Evolutionary conservation across 2,888 invertebrate genomes (phyloP), one percentile per base, ranked within the genome.

Genomic region (Phyto melanocephala): DNA sequence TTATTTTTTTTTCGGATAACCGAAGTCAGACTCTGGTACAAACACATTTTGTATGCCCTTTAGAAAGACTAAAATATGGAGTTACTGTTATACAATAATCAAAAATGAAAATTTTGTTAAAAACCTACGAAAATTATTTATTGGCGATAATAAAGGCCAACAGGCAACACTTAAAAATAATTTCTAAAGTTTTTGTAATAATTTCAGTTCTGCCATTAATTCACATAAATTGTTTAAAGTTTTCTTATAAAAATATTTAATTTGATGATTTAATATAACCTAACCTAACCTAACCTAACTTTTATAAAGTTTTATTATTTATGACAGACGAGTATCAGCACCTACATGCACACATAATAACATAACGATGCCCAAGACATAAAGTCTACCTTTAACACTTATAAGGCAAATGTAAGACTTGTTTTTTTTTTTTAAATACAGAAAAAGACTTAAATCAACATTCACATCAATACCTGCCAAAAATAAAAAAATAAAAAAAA

Each of bases 391-490:
- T 58, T 67, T 0, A 13, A 20, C 10, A 58, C 33, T 17, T 45
- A 56, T 58, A 47, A 28, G 28, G 28, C n/a, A n/a, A n/a, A n/a
- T 37, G 10, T 1, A n/a, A 56, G 28, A 20, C 24, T 47, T 47
- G 17, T 42, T 56, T 60, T 63, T 47, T 47, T n/a, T 42, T 56
- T 60, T 63, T 52, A 17, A n/a, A 24, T 28, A 28, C 3, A 20
- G 10, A 17, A 17, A 70, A 68, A 35, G 37, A 37, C 60, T 56
- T 68, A 68, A 74, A 75, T 74, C 52, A 74, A 52, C 74, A 65
- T 65, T 13, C 11, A 52, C 70, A 13, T 70, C 72, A 74, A 67
- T 60, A 68, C 52, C 60, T 68, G 80, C 67, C 74, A 72, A 28
- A 28, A 28, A 3, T 5, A 28, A 3, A n/a, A n/a, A n/a, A n/a